phyloP scores from a whole-genome alignment of 2,797 vertebrate genomes.

The Cynodonichthys magdalenae region DNA sequence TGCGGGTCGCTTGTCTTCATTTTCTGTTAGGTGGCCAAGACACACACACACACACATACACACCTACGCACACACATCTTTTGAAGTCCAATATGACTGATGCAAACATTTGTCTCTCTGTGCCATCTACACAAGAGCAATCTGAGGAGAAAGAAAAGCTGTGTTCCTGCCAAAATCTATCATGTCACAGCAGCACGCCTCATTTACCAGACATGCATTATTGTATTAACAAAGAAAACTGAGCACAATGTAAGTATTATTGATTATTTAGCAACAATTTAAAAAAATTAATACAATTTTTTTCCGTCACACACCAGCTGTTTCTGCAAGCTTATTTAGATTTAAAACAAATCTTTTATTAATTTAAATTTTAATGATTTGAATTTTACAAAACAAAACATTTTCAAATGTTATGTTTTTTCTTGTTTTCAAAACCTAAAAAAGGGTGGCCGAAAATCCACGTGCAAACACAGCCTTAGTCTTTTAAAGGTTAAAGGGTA shows the following conservation, averaged over 20 bases:
- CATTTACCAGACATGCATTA: background rate
- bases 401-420: too few relatives aligned
- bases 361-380: too few relatives aligned
- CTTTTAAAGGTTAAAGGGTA: too few relatives aligned
- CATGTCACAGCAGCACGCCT: slow-evolving; percentile 34
- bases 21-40: slow-evolving; percentile 42
- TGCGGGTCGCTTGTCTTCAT: slow-evolving; percentile 66
- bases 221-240: slow-evolving; percentile 10
- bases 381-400: too few relatives aligned
- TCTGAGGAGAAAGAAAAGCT: slow-evolving; percentile 49
- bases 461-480: too few relatives aligned
- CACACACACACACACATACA: slow-evolving; percentile 9
- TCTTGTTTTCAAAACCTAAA: too few relatives aligned
- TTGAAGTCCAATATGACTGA: slow-evolving; percentile 45
- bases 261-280: slow-evolving; percentile 4
- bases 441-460: too few relatives aligned
- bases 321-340: background rate
- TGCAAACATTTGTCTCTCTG: slow-evolving; percentile 50
- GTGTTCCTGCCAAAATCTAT: slow-evolving; percentile 53
- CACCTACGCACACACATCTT: background rate
- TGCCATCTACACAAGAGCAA: slow-evolving; percentile 24
- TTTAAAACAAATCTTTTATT: background rate
- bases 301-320: background rate
- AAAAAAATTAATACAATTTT: slow-evolving; percentile 1
- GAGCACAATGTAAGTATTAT: background rate